phyloP scores from a whole-genome alignment of 2,113 vertebrate genomes.

The Atherinomorus stipes region DNA sequence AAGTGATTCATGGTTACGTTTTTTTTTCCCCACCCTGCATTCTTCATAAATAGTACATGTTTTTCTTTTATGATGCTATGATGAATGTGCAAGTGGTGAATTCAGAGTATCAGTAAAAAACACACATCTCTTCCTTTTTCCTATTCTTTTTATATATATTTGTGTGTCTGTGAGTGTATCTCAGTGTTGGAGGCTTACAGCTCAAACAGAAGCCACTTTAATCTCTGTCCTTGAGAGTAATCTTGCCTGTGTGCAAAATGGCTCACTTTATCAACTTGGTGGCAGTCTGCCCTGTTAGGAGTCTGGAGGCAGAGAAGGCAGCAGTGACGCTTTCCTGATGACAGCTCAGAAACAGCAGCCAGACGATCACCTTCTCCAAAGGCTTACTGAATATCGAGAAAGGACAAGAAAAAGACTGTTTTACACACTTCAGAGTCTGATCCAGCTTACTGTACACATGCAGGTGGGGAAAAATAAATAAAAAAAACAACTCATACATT shows the following conservation, averaged over 20 bases:
- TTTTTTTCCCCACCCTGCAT: background rate
- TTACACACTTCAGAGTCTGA: constrained; percentile 18
- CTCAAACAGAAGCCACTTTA: constrained; percentile 75
- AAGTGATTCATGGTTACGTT: background rate
- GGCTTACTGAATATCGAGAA: constrained; percentile 29
- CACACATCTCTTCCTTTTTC: background rate
- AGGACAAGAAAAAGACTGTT: constrained; percentile 48
- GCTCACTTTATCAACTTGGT: constrained; percentile 82
- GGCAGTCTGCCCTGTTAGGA: constrained; percentile 77
- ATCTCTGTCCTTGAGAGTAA: constrained; percentile 84
- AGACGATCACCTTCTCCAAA: constrained; percentile 69
- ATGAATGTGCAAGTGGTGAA: constrained; percentile 34
- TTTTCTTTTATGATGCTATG: constrained; percentile 21
- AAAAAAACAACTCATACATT: too few species aligned
- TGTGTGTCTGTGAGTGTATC: constrained; percentile 36
- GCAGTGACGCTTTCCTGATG: constrained; percentile 66
- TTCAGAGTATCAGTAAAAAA: constrained; percentile 37
- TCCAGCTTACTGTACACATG: constrained; percentile 12
- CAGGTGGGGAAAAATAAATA: too few species aligned
- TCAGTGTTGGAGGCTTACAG: constrained; percentile 44
- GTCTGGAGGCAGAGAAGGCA: constrained; percentile 69
- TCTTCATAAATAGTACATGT: background rate
- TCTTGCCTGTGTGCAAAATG: constrained; percentile 81
- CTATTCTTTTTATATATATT: background rate
- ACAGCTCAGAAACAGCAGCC: constrained; percentile 63